Evolutionary conservation across 2,888 invertebrate species (phyloP).

Genomic region (Andrena bicolor): DNA sequence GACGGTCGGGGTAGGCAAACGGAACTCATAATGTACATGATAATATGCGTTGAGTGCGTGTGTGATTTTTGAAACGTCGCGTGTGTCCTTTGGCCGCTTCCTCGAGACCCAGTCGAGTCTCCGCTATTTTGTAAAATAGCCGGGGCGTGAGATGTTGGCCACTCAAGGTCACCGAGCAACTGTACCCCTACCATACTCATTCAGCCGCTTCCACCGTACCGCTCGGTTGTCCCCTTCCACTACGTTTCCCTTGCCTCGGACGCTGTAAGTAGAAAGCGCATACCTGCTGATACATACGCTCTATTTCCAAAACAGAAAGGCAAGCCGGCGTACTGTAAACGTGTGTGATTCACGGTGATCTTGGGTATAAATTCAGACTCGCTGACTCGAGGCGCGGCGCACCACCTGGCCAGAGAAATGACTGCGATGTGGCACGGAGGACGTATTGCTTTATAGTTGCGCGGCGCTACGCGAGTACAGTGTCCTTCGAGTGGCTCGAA

Average conservation of each 20-base stretch:
- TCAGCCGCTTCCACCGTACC: background rate
- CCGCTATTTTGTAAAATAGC: background rate
- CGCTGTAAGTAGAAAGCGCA: background rate
- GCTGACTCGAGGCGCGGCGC: background rate
- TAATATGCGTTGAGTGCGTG: conserved; percentile 11
- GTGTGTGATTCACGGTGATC: background rate
- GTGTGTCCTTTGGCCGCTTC: conserved; percentile 9
- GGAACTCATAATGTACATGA: conserved; percentile 39
- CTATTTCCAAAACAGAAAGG: conserved; percentile 1
- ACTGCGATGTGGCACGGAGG: conserved; percentile 6
- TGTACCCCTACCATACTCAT: background rate
- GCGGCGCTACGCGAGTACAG: conserved; percentile 30
- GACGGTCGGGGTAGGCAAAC: background rate
- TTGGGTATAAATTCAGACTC: background rate
- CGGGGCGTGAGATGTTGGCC: background rate
- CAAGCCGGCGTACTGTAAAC: background rate
- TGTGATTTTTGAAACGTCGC: conserved; percentile 18
- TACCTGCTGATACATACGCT: background rate
- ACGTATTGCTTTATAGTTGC: conserved; percentile 22
- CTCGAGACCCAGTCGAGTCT: conserved; percentile 37
- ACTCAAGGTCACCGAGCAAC: background rate
- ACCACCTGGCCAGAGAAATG: background rate
- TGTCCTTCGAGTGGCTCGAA: conserved; percentile 11
- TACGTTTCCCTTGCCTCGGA: background rate
- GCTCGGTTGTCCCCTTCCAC: background rate